These are phyloP conservation scores for Lymantria dispar DNA, from an alignment of 2,888 invertebrate genomes.

Conservation along the genomic window DNA sequence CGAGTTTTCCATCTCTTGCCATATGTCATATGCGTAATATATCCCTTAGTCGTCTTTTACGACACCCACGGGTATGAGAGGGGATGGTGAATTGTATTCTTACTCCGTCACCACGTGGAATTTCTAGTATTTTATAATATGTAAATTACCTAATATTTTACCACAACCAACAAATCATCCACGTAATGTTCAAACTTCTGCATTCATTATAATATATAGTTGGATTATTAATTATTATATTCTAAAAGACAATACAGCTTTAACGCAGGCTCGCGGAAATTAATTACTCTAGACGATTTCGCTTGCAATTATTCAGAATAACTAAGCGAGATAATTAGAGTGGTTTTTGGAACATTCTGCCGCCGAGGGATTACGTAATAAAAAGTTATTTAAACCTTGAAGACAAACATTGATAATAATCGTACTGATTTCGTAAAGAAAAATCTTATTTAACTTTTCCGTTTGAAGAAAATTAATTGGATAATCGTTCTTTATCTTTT, in stretches of 20 bases:
- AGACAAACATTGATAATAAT: constrained; percentile 3
- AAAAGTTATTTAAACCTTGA: constrained; percentile 6
- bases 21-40: too few species aligned
- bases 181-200: too few species aligned
- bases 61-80: too few species aligned
- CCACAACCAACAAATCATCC: too few species aligned
- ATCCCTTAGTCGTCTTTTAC: too few species aligned
- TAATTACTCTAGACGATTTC: not conserved
- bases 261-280: not conserved
- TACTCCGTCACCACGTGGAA: too few species aligned
- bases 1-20: too few species aligned
- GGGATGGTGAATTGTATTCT: too few species aligned
- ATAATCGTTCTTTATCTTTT: not conserved
- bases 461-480: not conserved
- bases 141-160: too few species aligned
- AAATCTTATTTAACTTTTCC: not conserved
- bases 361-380: constrained; percentile 3
- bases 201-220: not conserved
- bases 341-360: not conserved
- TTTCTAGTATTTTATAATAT: too few species aligned
- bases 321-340: constrained; percentile 2
- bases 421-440: not conserved
- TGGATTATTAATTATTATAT: not conserved
- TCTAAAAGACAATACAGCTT: not conserved
- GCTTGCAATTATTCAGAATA: constrained; percentile 2